phyloP scores from a whole-genome alignment of 2,888 invertebrate species.

The Lepidocyrtoides sp. region DNA sequence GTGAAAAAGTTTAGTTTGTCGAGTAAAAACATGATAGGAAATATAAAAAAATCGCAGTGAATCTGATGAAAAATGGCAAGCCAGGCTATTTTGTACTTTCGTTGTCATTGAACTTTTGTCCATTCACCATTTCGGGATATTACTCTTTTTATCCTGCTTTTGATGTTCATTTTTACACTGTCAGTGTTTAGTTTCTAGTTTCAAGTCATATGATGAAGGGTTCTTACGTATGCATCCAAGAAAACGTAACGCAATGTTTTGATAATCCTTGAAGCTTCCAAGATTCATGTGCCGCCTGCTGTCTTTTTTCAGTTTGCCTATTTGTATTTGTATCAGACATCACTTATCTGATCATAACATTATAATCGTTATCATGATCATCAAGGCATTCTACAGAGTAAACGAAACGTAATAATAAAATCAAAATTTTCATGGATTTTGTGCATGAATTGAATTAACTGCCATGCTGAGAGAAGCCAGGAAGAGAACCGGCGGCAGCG shows the following conservation, averaged over 20 bases:
- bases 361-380: constrained; percentile 29
- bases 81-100: too few species aligned
- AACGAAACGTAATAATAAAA: constrained; percentile 21
- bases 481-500: constrained; percentile 23
- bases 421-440: constrained; percentile 34
- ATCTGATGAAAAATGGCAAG: not conserved
- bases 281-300: constrained; percentile 17
- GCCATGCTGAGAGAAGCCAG: constrained; percentile 2
- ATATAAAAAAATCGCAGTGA: not conserved
- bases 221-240: too few species aligned
- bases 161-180: too few species aligned
- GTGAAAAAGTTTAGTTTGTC: not conserved
- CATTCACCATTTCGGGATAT: too few species aligned
- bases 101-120: too few species aligned
- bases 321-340: not conserved
- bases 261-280: not conserved
- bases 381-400: constrained; percentile 35
- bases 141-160: too few species aligned
- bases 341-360: constrained; percentile 42
- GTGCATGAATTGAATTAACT: constrained; percentile 23
- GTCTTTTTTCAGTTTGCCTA: not conserved
- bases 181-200: too few species aligned
- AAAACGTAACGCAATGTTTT: too few species aligned
- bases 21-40: not conserved
- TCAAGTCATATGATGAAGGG: too few species aligned